A percentile compares a stretch with the other conserved stretches of the same genome.
Conservation (phyloP, 1,140 invertebrate species). For the Latrodectus geometricus region DNA sequence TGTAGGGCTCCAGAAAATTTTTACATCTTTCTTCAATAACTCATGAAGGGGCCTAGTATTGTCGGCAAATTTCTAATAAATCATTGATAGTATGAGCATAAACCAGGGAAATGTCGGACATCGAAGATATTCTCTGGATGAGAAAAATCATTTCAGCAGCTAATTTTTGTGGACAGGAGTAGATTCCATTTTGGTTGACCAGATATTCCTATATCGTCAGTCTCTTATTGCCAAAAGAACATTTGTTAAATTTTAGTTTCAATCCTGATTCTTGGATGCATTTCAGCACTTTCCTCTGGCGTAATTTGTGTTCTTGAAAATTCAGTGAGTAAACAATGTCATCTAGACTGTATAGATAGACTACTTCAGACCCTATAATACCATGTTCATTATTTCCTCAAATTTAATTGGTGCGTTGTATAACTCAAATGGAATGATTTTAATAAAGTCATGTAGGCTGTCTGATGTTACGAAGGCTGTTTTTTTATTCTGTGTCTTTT, state of each 20-base stretch:
- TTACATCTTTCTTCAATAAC: conserved; percentile 7
- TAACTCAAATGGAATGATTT: conserved; percentile 66
- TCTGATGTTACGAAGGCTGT: conserved; percentile 66
- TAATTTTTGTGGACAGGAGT: conserved; percentile 65
- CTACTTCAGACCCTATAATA: conserved; percentile 62
- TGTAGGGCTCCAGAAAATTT: neutral
- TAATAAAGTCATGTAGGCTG: conserved; percentile 65
- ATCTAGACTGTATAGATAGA: conserved; percentile 51
- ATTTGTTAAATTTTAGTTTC: neutral
- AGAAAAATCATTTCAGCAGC: conserved; percentile 62
- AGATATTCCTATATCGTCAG: conserved; percentile 15
- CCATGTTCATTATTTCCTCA: conserved; percentile 65
- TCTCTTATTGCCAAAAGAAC: conserved; percentile 23
- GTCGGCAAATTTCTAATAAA: conserved; percentile 28
- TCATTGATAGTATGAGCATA: neutral
- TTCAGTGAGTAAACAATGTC: conserved; percentile 53
- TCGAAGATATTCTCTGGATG: neutral
- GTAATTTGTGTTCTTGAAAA: conserved; percentile 63
- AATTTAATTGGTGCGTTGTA: conserved; percentile 51
- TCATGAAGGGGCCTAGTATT: neutral
- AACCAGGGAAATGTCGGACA: neutral
- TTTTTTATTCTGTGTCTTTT: conserved; percentile 67
- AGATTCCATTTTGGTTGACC: conserved; percentile 10
- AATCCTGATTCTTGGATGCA: neutral
- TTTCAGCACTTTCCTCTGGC: conserved; percentile 3